Evolutionary conservation across 2,888 invertebrate species (phyloP).

Genomic region (Conchocele bisecta): DNA sequence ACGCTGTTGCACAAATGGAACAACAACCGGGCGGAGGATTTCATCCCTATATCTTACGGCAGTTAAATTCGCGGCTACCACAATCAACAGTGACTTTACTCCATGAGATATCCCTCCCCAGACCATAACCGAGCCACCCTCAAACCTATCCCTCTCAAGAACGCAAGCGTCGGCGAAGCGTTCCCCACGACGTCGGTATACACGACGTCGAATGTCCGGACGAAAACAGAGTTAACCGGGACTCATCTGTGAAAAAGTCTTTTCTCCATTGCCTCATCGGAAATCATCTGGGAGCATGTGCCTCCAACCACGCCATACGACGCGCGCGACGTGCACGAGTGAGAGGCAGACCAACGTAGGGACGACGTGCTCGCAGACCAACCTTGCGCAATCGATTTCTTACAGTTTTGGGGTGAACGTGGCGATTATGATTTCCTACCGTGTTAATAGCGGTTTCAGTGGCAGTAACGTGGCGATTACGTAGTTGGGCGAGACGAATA

Average conservation of each 20-base stretch:
- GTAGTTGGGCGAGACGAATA: no score
- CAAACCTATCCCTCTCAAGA: slow-evolving; percentile 11
- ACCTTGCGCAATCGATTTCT: slow-evolving; percentile 5
- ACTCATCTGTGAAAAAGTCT: no score
- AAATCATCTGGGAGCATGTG: slow-evolving; percentile 9
- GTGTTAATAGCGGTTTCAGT: no score
- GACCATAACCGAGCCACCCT: slow-evolving; percentile 34
- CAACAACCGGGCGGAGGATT: no score
- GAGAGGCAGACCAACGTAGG: slow-evolving; percentile 28
- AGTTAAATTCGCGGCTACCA: neutral
- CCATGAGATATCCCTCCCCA: slow-evolving; percentile 16
- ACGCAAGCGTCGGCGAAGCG: slow-evolving; percentile 7
- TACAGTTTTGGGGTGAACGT: neutral
- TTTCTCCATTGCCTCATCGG: slow-evolving; percentile 14
- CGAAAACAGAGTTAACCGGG: neutral
- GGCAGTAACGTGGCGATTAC: no score
- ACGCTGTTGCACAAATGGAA: neutral
- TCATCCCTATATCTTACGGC: no score
- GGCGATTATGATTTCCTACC: slow-evolving; percentile 10
- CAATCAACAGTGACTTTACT: neutral
- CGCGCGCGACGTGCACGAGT: slow-evolving; percentile 9
- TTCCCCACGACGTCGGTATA: slow-evolving; percentile 1
- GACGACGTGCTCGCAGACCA: slow-evolving; percentile 12
- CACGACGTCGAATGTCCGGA: neutral
- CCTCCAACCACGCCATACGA: slow-evolving; percentile 1